These are phyloP conservation scores for Tetragnatha montana DNA, from an alignment of 2,888 invertebrate genomes.

Conservation along the genomic window DNA sequence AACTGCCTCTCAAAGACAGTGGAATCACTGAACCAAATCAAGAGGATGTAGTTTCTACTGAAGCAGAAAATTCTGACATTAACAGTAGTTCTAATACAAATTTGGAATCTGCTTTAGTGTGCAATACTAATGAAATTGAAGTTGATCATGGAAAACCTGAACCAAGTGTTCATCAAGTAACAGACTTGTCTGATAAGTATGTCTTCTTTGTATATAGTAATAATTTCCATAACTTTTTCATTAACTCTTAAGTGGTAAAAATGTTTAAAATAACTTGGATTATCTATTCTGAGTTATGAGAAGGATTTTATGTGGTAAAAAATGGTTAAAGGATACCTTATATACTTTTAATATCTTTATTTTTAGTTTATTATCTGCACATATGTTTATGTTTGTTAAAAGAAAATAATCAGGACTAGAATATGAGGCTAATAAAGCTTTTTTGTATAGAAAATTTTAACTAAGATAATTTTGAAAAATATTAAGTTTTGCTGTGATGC, in stretches of 20 bases:
- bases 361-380: too few species aligned
- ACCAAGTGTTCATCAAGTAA: neutral
- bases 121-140: neutral
- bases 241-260: too few species aligned
- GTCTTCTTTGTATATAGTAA: neutral
- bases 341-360: too few species aligned
- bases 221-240: too few species aligned
- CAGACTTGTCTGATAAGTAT: slow-evolving; percentile 5
- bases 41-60: neutral
- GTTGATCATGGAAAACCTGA: neutral
- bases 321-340: too few species aligned
- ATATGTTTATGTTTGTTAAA: neutral
- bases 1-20: neutral
- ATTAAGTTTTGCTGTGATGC: too few species aligned
- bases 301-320: too few species aligned
- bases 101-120: neutral
- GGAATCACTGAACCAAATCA: neutral
- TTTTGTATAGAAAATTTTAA: too few species aligned
- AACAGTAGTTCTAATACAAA: neutral
- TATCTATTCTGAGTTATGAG: neutral
- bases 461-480: too few species aligned
- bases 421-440: too few species aligned
- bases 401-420: too few species aligned
- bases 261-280: neutral
- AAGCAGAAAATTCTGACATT: neutral